Base-by-base conservation (phyloP, 2,888 invertebrate species). In the Dicyrtoma fusca region DNA sequence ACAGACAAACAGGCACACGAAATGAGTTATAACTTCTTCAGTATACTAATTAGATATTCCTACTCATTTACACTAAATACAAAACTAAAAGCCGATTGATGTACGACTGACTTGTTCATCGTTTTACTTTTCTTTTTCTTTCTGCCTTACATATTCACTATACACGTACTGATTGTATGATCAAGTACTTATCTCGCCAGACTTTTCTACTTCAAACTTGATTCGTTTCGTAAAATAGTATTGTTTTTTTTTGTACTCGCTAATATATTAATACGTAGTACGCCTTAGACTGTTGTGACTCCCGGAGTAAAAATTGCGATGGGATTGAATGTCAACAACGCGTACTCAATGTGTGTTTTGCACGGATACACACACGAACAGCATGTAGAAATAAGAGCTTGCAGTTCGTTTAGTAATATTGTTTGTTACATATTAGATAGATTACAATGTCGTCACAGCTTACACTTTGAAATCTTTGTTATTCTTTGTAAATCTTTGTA, bases 251-350 rank as follows among this genome's bases (percentile, higher is more conserved):
- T 53, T 53, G 53, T 53, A 53, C 53, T 49, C 23, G 19, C 53
- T 17, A 17, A 17, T 53, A 49, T 57, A 34, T 23, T 14, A 59
- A 59, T 59, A 59, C 59, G 14, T 59, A 11, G 59, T 23, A 62
- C 44, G 62, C 13, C 42, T 45, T 42, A 14, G 4, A 45, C 23
- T 21, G 55, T 23, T 59, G 59, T 44, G 51, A 25, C 26, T 70
- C 70, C 63, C 70, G 62, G 53, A 47, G 70, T 62, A 70, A 61
- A 70, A 70, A 70, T 70, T 70, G 70, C 70, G 49, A 26, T 62
- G 70, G 63, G 62, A 70, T 64, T 64, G 11, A 3, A 26, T 64
- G 25, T 49, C 64, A 49, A 17, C 21, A 47, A 14, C 13, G 55
- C 23, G 19, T 55, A 59, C 19, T 55, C 6, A 55, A 13, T 55